These are phyloP conservation scores for Helostoma temminkii DNA, from an alignment of 2,797 vertebrate genomes.

Conservation along the genomic window DNA sequence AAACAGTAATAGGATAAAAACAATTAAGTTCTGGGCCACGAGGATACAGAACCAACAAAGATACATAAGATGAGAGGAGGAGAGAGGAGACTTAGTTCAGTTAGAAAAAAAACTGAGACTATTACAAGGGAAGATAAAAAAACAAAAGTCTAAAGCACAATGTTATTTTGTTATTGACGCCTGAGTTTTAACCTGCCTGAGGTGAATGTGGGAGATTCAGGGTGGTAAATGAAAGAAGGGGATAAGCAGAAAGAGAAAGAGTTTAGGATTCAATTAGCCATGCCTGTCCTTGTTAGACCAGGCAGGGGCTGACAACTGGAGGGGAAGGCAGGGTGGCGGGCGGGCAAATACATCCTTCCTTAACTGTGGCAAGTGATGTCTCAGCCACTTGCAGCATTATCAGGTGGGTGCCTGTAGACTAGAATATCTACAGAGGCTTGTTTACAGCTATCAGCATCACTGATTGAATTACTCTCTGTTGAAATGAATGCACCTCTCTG, in stretches of 20 bases:
- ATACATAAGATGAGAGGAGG: slow-evolving; percentile 51
- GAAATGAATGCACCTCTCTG: slow-evolving; percentile 23
- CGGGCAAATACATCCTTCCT: slow-evolving; percentile 47
- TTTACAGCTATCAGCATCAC: slow-evolving; percentile 49
- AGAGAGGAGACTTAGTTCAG: slow-evolving; percentile 20
- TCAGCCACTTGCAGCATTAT: slow-evolving; percentile 35
- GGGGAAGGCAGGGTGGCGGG: slow-evolving; percentile 29
- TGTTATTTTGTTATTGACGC: slow-evolving; percentile 11
- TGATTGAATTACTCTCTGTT: slow-evolving; percentile 53
- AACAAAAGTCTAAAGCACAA: slow-evolving; percentile 11
- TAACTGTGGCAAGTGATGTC: slow-evolving; percentile 52
- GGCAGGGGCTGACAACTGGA: slow-evolving; percentile 59
- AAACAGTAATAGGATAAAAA: slow-evolving; percentile 70
- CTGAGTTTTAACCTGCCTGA: slow-evolving; percentile 31
- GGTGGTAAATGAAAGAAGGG: slow-evolving; percentile 39
- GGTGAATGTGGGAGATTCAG: slow-evolving; percentile 23
- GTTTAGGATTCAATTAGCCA: slow-evolving; percentile 78
- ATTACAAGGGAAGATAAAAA: slow-evolving; percentile 9
- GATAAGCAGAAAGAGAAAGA: slow-evolving; percentile 61
- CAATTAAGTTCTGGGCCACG: slow-evolving; percentile 63
- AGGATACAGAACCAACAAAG: slow-evolving; percentile 45
- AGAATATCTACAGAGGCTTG: slow-evolving; percentile 43
- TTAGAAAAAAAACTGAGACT: slow-evolving; percentile 16
- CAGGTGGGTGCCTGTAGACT: slow-evolving; percentile 35
- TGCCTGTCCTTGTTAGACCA: slow-evolving; percentile 62